These are phyloP conservation scores for Brachionus sp. DNA, from an alignment of 1,140 invertebrate genomes.

Conservation along the genomic window DNA sequence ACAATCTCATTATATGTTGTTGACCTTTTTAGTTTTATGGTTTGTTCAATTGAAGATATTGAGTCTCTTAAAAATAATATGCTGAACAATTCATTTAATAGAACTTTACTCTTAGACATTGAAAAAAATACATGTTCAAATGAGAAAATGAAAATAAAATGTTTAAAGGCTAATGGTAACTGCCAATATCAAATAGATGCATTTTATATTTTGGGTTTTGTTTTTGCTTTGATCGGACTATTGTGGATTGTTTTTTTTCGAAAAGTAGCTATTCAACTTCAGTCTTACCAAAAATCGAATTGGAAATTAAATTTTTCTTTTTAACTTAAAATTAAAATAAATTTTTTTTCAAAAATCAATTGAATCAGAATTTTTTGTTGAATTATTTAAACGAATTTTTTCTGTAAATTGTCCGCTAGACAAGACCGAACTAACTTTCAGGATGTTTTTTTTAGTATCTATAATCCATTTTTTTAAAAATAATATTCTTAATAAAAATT, in stretches of 20 bases:
- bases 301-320: slow-evolving; percentile 14
- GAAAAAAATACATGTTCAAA: not conserved
- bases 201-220: not conserved
- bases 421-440: too few relatives aligned
- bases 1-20: slow-evolving; percentile 12
- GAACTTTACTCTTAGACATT: not conserved
- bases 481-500: too few relatives aligned
- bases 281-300: not conserved
- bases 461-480: too few relatives aligned
- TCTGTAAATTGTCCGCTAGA: too few relatives aligned
- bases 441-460: too few relatives aligned
- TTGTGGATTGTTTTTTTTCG: not conserved
- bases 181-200: not conserved
- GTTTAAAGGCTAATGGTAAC: not conserved
- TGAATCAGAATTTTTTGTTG: too few relatives aligned
- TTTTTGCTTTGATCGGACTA: not conserved
- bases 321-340: not conserved
- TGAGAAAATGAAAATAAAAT: not conserved
- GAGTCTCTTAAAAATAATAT: not conserved
- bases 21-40: not conserved
- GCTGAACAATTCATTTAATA: not conserved
- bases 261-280: not conserved
- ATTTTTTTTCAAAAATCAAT: too few relatives aligned
- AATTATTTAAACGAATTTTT: too few relatives aligned
- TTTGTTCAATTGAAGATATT: not conserved